Evolutionary conservation across 2,113 vertebrate species (phyloP).

Genomic region (Tonatia bakeri): DNA sequence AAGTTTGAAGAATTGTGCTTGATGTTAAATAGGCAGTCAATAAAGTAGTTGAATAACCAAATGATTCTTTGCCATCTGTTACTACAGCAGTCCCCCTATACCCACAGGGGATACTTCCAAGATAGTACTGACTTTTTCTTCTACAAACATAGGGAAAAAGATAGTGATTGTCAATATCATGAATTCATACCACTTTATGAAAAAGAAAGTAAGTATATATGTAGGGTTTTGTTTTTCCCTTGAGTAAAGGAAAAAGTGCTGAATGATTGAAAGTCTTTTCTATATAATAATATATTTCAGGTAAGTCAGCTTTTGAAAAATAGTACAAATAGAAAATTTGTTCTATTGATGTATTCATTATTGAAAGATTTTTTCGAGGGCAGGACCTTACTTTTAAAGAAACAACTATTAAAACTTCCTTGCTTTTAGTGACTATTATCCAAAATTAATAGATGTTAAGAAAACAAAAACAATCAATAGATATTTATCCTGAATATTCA

Average conservation of each 20-base stretch:
- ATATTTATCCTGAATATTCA: neutral
- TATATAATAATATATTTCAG: neutral
- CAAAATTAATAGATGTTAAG: neutral
- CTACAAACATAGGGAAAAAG: neutral
- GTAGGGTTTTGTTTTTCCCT: neutral
- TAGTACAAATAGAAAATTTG: neutral
- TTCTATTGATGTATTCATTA: neutral
- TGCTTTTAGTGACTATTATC: neutral
- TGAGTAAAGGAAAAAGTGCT: conserved; percentile 5
- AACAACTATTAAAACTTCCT: neutral
- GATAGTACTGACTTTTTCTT: neutral
- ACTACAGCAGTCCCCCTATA: neutral
- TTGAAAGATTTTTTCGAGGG: neutral
- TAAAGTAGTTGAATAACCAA: neutral
- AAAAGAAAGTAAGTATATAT: neutral
- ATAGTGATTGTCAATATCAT: neutral
- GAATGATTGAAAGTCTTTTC: neutral
- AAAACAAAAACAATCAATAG: conserved; percentile 10
- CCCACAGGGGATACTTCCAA: neutral
- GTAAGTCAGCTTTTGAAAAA: conserved; percentile 20
- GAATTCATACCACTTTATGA: neutral
- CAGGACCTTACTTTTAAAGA: neutral
- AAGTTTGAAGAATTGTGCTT: conserved; percentile 3
- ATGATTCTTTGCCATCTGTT: neutral
- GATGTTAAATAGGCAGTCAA: neutral